A percentile compares a stretch with the other conserved stretches of the same genome.
Evolutionary conservation across 2,888 invertebrate genomes (phyloP).

Genomic region (Smittia aterrima): DNA sequence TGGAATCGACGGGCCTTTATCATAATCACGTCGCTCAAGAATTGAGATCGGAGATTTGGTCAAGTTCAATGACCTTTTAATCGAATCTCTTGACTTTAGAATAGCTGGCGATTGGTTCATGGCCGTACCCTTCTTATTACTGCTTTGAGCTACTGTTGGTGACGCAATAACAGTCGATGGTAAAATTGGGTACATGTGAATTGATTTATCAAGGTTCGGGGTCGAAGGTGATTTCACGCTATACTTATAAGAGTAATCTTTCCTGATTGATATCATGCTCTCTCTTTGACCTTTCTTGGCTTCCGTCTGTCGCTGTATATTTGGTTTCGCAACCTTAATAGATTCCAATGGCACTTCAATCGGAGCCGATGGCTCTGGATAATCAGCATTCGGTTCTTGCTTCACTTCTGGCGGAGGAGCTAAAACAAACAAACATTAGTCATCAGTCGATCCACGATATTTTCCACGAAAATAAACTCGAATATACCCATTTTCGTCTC

Average conservation of each 20-base stretch:
- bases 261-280: slow-evolving; percentile 29
- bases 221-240: neutral
- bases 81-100: neutral
- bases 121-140: too few relatives aligned
- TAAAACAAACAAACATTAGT: neutral
- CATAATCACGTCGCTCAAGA: slow-evolving; percentile 26
- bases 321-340: neutral
- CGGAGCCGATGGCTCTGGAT: neutral
- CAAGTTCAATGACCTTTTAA: neutral
- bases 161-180: too few relatives aligned
- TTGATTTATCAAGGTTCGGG: too few relatives aligned
- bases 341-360: neutral
- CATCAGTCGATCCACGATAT: neutral
- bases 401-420: neutral
- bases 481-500: slow-evolving; percentile 30
- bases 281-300: neutral
- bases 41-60: slow-evolving; percentile 9
- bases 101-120: too few relatives aligned
- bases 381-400: neutral
- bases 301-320: neutral
- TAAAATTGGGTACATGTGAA: too few relatives aligned
- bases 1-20: neutral
- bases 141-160: too few relatives aligned
- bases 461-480: neutral
- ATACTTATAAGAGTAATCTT: slow-evolving; percentile 33